Conservation (phyloP, 2,888 invertebrate species). For the Agrenia bidenticulata region DNA sequence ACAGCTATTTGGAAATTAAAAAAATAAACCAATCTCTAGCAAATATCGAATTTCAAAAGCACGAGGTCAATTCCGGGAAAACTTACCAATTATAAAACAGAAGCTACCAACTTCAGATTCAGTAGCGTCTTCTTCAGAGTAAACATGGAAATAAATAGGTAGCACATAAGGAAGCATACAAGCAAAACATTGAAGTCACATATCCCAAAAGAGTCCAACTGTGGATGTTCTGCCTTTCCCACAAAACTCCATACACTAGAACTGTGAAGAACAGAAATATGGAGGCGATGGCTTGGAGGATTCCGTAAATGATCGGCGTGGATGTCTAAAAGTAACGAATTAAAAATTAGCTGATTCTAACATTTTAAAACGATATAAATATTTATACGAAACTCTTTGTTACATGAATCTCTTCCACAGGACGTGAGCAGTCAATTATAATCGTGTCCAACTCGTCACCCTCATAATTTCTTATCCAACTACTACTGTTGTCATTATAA, state of each 20-base stretch:
- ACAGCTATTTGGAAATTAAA: slow-evolving; percentile 25
- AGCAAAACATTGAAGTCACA: slow-evolving; percentile 26
- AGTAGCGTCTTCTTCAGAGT: slow-evolving; percentile 15
- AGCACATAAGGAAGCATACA: slow-evolving; percentile 22
- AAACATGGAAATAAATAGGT: slow-evolving; percentile 26
- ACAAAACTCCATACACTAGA: slow-evolving; percentile 29
- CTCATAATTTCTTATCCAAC: neutral
- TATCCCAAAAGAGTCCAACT: slow-evolving; percentile 28
- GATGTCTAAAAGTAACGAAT: neutral
- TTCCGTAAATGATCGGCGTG: slow-evolving; percentile 21
- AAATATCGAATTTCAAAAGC: neutral
- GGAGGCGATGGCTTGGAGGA: slow-evolving; percentile 18
- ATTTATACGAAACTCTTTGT: too few relatives aligned
- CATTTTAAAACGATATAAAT: too few relatives aligned
- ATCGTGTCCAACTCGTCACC: slow-evolving; percentile 20
- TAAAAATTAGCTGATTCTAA: too few relatives aligned
- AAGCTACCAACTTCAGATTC: slow-evolving; percentile 12
- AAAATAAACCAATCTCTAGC: neutral
- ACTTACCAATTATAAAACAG: slow-evolving; percentile 27
- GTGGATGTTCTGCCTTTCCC: slow-evolving; percentile 43
- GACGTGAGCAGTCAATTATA: slow-evolving; percentile 32
- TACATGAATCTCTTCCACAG: neutral
- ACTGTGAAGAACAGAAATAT: slow-evolving; percentile 32
- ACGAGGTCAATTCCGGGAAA: neutral
- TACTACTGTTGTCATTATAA: neutral